Evolutionary conservation across 2,888 invertebrate species (phyloP).

Genomic region (Drosophila yooni): DNA sequence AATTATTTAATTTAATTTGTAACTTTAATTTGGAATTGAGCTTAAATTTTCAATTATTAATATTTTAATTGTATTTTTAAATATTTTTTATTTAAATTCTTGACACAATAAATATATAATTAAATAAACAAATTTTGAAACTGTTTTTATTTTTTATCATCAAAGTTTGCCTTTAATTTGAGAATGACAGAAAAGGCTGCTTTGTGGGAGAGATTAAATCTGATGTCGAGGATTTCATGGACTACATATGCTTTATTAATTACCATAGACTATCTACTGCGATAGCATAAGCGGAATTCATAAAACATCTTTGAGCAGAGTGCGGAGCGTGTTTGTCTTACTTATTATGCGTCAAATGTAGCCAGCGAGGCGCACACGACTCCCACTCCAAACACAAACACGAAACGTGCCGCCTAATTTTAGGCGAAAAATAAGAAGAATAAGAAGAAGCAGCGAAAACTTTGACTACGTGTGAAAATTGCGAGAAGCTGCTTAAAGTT

Average conservation of each 20-base stretch:
- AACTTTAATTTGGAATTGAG: not conserved
- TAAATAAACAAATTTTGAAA: not conserved
- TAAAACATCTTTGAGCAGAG: slow-evolving; percentile 11
- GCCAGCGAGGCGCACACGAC: slow-evolving; percentile 43
- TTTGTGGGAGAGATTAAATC: not conserved
- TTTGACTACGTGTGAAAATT: slow-evolving; percentile 52
- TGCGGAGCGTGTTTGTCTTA: slow-evolving; percentile 37
- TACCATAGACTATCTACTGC: not conserved
- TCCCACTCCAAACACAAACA: slow-evolving; percentile 37
- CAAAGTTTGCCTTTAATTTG: not conserved
- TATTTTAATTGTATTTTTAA: not conserved
- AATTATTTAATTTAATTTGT: not conserved
- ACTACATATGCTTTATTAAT: slow-evolving; percentile 28
- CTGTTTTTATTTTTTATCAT: not conserved
- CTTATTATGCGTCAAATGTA: slow-evolving; percentile 75
- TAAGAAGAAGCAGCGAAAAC: slow-evolving; percentile 10
- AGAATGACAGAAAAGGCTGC: not conserved
- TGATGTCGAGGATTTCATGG: not conserved
- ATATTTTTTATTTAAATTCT: too few relatives aligned
- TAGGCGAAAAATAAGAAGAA: slow-evolving; percentile 25
- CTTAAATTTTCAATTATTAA: not conserved
- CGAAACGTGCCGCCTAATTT: slow-evolving; percentile 73
- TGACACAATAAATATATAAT: not conserved
- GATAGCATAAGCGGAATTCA: slow-evolving; percentile 3
- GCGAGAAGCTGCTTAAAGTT: slow-evolving; percentile 53